phyloP scores from a whole-genome alignment of 2,797 vertebrate species.

The Sternarchorhynchus goeldii region DNA sequence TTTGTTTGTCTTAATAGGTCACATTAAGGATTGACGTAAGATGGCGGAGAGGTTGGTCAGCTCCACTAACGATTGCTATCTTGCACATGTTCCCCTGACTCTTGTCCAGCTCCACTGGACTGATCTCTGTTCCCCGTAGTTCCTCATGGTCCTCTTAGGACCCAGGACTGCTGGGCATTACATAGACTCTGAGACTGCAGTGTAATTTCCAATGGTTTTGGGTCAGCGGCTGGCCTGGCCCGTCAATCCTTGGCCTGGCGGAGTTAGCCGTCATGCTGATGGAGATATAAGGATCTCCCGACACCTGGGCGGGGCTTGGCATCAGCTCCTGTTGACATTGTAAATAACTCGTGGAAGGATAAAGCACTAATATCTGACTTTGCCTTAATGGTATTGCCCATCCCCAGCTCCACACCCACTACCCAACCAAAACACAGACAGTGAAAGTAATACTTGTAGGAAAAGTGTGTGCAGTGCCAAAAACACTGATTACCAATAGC shows the following conservation, averaged over 20 bases:
- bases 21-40: slow-evolving; percentile 70
- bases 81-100: slow-evolving; percentile 63
- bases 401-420: neutral
- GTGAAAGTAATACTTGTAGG: slow-evolving; percentile 17
- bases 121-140: neutral
- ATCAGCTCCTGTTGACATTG: slow-evolving; percentile 62
- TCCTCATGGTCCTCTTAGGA: no score
- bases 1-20: slow-evolving; percentile 71
- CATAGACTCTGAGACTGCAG: slow-evolving; percentile 8
- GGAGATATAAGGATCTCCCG: slow-evolving; percentile 56
- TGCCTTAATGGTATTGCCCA: slow-evolving; percentile 38
- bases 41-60: slow-evolving; percentile 52
- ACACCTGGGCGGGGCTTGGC: slow-evolving; percentile 49
- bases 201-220: slow-evolving; percentile 28
- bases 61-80: slow-evolving; percentile 67
- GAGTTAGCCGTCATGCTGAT: slow-evolving; percentile 60
- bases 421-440: slow-evolving; percentile 32
- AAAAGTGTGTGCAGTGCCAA: slow-evolving; percentile 42
- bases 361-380: slow-evolving; percentile 68
- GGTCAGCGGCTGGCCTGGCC: slow-evolving; percentile 18
- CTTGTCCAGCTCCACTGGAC: slow-evolving; percentile 27
- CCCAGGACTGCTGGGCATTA: neutral
- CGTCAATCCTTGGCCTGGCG: slow-evolving; percentile 37
- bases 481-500: slow-evolving; percentile 47
- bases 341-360: slow-evolving; percentile 72